Base-by-base conservation (phyloP, 2,888 invertebrate species). In the Boloria euphrosyne region DNA sequence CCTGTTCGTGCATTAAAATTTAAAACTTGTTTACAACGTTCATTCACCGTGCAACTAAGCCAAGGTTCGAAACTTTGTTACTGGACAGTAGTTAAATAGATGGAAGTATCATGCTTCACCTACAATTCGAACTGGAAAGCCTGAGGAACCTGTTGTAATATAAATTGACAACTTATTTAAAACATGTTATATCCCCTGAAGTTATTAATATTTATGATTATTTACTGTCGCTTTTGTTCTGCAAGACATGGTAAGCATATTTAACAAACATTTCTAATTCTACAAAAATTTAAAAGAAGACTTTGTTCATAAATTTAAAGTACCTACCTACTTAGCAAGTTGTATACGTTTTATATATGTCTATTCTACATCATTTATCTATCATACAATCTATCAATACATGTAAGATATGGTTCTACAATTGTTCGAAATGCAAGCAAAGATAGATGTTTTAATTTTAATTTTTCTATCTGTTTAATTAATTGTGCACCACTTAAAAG, bases 11-110 rank as follows among this genome's bases (percentile, higher is more conserved):
- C 86, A 89, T 90, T 90, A 83, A 90, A 87, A 91, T 92, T 89
- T 88, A 82, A 90, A 90, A 89, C 90, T 89, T 86, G 92, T 90
- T 90, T 84, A 82, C 80, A 68, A 74, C 76, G 77, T 73, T 80
- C 84, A 81, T 76, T 84, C 83, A 81, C 80, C 76, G 83, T 80
- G 78, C 77, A 80, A 77, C 78, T 82, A 80, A 86, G 83, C 84
- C 83, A 83, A 38, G 81, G 83, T 84, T 86, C 75, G 80, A 74
- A 78, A 78, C 78, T 81, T 79, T 80, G 81, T 81, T 80, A 79
- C 82, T 78, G 78, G 77, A 76, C 79, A 73, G 74, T 78, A 75
- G 83, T 89, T 90, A 91, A 89, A 92, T 90, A 90, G 85, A 81
- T 83, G 79, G 76, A 74, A 78, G 81, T 80, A 78, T 81, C 82